These are phyloP conservation scores for Megaceryle maxima DNA, from an alignment of 2,113 vertebrate species.

Conservation along the genomic window DNA sequence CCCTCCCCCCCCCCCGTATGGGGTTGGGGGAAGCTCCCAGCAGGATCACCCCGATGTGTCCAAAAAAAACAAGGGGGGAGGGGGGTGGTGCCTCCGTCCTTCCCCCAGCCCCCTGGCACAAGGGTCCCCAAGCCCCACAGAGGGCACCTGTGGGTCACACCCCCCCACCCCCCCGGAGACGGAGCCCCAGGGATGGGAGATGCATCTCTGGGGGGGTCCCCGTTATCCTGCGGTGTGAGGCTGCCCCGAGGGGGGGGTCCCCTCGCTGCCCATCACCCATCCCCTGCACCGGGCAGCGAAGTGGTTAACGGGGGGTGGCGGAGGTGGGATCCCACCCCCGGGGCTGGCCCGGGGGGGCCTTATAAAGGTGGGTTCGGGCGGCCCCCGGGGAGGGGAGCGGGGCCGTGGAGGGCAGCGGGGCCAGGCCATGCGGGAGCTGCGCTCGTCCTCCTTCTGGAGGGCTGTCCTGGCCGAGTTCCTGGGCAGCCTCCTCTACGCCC, in stretches of 20 bases:
- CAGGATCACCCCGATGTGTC: neutral
- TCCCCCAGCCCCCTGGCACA: rapidly evolving
- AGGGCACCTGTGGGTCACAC: neutral
- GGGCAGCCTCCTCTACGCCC: conserved; percentile 92
- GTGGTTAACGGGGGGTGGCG: conserved; percentile 60
- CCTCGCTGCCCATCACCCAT: rapidly evolving
- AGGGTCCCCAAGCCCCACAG: neutral
- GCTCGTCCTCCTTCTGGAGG: conserved; percentile 93
- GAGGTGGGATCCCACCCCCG: conserved; percentile 32
- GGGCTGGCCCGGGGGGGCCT: conserved; percentile 49
- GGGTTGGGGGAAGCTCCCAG: neutral
- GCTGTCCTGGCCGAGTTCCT: conserved; percentile 92
- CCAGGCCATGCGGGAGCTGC: conserved; percentile 91
- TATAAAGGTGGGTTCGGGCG: conserved; percentile 66
- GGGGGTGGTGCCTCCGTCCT: neutral
- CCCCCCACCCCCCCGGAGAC: neutral
- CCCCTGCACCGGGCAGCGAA: conserved; percentile 2
- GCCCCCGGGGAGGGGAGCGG: conserved; percentile 34
- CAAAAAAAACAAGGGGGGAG: neutral
- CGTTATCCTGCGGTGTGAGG: neutral
- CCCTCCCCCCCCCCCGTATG: neutral
- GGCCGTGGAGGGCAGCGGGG: conserved; percentile 32
- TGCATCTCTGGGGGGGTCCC: neutral
- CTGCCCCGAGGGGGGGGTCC: neutral
- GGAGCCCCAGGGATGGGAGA: neutral